These are phyloP conservation scores for Smittia aterrima DNA, from an alignment of 2,888 invertebrate genomes.

Conservation along the genomic window DNA sequence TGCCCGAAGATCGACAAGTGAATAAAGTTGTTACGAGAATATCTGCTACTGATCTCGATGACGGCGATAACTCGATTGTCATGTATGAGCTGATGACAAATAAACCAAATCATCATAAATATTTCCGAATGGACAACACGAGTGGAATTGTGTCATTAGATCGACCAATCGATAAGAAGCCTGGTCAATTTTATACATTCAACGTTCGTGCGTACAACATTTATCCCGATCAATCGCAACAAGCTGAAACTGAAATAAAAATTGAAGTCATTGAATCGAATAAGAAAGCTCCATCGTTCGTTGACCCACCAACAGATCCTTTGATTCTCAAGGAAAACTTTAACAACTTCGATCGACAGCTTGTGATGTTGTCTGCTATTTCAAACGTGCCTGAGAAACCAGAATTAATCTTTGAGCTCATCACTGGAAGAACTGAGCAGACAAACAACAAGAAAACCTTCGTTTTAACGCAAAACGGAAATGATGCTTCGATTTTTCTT, in stretches of 20 bases:
- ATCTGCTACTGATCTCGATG: conserved; percentile 89
- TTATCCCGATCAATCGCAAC: conserved; percentile 54
- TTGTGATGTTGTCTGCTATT: conserved; percentile 70
- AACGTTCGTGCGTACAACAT: conserved; percentile 53
- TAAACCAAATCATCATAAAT: conserved; percentile 56
- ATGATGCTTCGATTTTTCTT: conserved; percentile 71
- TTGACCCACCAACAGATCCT: conserved; percentile 60
- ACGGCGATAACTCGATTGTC: conserved; percentile 85
- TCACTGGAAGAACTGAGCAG: conserved; percentile 79
- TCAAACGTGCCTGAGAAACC: conserved; percentile 75
- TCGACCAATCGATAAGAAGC: conserved; percentile 50
- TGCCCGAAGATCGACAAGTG: conserved; percentile 72
- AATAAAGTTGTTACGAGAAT: conserved; percentile 76
- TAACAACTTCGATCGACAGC: conserved; percentile 66
- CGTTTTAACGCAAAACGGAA: conserved; percentile 65
- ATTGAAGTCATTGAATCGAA: conserved; percentile 85
- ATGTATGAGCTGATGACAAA: conserved; percentile 60
- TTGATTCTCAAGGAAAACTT: conserved; percentile 72
- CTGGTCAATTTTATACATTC: conserved; percentile 52
- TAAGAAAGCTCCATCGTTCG: conserved; percentile 78
- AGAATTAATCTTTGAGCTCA: conserved; percentile 74
- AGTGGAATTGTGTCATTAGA: conserved; percentile 78
- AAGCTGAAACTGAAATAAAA: conserved; percentile 72
- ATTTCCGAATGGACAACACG: conserved; percentile 77
- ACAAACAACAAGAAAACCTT: conserved; percentile 81